These are phyloP conservation scores for Albula goreensis DNA, from an alignment of 2,113 vertebrate genomes.

Conservation along the genomic window DNA sequence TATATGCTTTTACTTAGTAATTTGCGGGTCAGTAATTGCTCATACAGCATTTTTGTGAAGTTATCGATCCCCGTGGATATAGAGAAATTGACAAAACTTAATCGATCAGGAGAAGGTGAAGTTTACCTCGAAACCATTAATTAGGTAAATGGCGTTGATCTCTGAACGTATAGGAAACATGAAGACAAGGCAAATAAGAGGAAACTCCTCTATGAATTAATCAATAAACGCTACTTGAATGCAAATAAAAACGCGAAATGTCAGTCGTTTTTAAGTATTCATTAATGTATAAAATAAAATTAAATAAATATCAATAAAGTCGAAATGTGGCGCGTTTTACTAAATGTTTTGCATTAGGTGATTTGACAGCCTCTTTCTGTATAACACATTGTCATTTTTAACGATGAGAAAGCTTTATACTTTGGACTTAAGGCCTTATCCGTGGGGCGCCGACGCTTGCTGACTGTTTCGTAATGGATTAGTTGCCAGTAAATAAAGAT, in stretches of 20 bases:
- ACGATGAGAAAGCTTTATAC: not conserved
- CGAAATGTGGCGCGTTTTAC: not conserved
- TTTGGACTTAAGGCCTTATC: not conserved
- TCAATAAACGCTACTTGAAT: not conserved
- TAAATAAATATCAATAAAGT: not conserved
- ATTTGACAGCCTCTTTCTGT: too few species aligned
- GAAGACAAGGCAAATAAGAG: not conserved
- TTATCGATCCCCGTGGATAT: slow-evolving; percentile 23
- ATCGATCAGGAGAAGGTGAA: slow-evolving; percentile 23
- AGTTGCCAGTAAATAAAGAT: not conserved
- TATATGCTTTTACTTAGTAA: not conserved
- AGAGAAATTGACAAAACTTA: slow-evolving; percentile 26
- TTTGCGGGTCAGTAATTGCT: not conserved
- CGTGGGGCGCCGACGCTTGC: not conserved
- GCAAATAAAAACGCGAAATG: not conserved
- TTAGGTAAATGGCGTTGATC: not conserved
- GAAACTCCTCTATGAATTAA: not conserved
- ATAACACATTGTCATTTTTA: not conserved
- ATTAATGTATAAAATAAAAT: not conserved
- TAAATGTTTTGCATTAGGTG: too few species aligned
- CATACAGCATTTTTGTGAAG: slow-evolving; percentile 7
- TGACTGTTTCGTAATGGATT: not conserved
- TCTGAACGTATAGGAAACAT: not conserved
- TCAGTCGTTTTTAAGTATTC: not conserved
- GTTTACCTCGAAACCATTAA: slow-evolving; percentile 18